Conservation (phyloP, 30 jellyfish, hydroid and myxozoan genomes). For the Cassiopea andromeda region DNA sequence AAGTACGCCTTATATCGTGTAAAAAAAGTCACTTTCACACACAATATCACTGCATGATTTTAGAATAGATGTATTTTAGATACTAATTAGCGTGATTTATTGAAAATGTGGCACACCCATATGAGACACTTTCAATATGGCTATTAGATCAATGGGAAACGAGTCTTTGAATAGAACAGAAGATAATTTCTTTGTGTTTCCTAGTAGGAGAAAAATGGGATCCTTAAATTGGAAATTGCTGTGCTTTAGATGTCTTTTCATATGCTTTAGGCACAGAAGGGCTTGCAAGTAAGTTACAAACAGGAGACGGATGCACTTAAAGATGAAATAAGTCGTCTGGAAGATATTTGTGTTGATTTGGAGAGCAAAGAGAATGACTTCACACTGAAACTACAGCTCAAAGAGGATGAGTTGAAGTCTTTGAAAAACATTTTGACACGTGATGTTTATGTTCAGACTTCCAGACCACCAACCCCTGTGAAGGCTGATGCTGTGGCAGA, state of each 20-base stretch:
- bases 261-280: constrained; percentile 25
- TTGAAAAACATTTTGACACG: not conserved
- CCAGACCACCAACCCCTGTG: constrained; percentile 72
- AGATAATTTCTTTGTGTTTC: too few relatives aligned
- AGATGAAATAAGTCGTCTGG: constrained; percentile 61
- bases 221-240: too few relatives aligned
- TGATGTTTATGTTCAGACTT: constrained; percentile 67
- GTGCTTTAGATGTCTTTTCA: not conserved
- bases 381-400: constrained; percentile 4
- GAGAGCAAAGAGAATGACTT: constrained; percentile 52
- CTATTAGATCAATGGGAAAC: too few relatives aligned
- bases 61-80: too few relatives aligned
- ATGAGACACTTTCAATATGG: too few relatives aligned
- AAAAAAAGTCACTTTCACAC: too few relatives aligned
- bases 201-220: not conserved
- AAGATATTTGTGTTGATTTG: constrained; percentile 48
- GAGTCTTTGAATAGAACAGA: too few relatives aligned
- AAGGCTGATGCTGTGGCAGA: constrained; percentile 11
- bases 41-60: too few relatives aligned
- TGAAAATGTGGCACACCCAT: too few relatives aligned
- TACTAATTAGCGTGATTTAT: too few relatives aligned
- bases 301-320: constrained; percentile 24
- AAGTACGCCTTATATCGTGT: too few relatives aligned
- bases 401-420: not conserved
- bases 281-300: constrained; percentile 8